phyloP scores from a whole-genome alignment of 1,140 invertebrate genomes.

The Cherax quadricarinatus region DNA sequence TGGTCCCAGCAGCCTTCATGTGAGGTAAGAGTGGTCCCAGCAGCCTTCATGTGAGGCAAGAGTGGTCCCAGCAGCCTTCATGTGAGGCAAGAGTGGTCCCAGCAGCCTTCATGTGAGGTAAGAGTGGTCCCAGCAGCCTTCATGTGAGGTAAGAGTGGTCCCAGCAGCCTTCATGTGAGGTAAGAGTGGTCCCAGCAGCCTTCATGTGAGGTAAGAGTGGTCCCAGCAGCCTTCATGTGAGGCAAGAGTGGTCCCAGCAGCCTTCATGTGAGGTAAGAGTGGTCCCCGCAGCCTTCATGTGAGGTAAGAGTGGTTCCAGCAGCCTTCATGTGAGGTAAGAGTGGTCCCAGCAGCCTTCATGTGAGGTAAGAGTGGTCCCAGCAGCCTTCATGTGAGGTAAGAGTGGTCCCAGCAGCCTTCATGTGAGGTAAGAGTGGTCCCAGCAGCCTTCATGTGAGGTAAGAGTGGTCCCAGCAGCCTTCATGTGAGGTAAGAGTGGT shows the following conservation, averaged over 20 bases:
- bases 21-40: conserved; percentile 21
- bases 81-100: background rate
- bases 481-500: background rate
- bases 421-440: conserved; percentile 2
- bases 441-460: background rate
- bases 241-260: background rate
- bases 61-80: background rate
- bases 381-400: conserved; percentile 13
- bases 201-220: conserved; percentile 20
- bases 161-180: conserved; percentile 26
- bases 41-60: conserved; percentile 6
- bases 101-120: background rate
- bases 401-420: conserved; percentile 25
- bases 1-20: conserved; percentile 32
- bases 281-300: background rate
- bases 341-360: conserved; percentile 7
- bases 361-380: conserved; percentile 18
- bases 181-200: conserved; percentile 20
- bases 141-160: background rate
- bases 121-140: background rate
- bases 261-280: background rate
- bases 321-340: background rate
- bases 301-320: background rate
- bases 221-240: conserved; percentile 22
- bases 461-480: background rate